Base-by-base conservation (phyloP, 37 sponge, comb jelly and placozoan genomes). In the Dysidea cf. avara region DNA sequence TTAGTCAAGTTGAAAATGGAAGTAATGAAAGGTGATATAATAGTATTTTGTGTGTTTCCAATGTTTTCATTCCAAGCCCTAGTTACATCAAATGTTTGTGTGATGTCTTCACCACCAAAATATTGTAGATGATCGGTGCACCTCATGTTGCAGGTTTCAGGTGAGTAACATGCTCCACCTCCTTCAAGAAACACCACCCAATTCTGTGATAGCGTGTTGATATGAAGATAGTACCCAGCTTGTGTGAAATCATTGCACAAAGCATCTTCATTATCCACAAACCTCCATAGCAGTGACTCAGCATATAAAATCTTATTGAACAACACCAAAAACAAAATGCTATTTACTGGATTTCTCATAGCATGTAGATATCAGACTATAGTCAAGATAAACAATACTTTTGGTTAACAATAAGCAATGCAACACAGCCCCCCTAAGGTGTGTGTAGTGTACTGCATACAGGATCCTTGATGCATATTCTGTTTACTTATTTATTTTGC, bases 171-270 rank as follows among this genome's bases (percentile, higher is more conserved):
- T 12, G 69, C 40, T 0, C 87, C 79, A 0, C 95, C 95, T 61
- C 88, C 81, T 75, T 94, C 95, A 64, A 94, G 59, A 57, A 76
- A 90, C 0, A 94, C 59, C 7, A 90, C 66, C 95, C 95, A 94
- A 28, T 38, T 52, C 32, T 68, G 58, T 0, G 61, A 43, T 13
- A 17, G 43, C 2, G 17, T 43, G 22, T 43, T 61, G 2, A 25
- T 46, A 7, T 66, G 30, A 5, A 83, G 3, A 53, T 84, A 89
- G 62, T 65, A 89, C 4, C 90, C 90, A 40, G 90, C 90, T 22
- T 51, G 68, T 14, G 86, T 72, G 72, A 71, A 77, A 56, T 89
- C 90, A 37, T 89, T 89, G 61, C 90, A 89, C 49, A 89, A 26
- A 13, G 90, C 90, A 1, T 0, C 20, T 3, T 39, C 13, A 55